Evolutionary conservation across 2,888 invertebrate genomes (phyloP).

Genomic region (Rotaria socialis): DNA sequence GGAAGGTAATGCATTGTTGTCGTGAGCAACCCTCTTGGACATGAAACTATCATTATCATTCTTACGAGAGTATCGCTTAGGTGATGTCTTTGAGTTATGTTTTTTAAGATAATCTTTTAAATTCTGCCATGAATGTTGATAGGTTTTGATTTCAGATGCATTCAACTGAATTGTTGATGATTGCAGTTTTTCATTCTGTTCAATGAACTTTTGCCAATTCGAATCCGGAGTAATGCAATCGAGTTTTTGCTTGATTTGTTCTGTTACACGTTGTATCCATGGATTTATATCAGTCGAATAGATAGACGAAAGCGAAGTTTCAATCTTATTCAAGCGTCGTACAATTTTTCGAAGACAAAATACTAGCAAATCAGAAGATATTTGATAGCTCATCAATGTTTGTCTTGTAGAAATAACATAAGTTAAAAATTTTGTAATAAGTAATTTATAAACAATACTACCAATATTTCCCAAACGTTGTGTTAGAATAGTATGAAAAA

Average conservation of each 20-base stretch:
- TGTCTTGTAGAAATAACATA: not conserved
- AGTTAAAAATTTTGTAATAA: not conserved
- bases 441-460: no score
- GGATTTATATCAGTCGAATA: not conserved
- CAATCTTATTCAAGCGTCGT: not conserved
- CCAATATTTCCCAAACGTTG: no score
- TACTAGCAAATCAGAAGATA: not conserved
- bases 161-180: not conserved
- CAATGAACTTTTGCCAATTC: not conserved
- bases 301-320: not conserved
- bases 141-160: not conserved
- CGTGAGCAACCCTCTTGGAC: not conserved
- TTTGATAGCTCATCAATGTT: no score
- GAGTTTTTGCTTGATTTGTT: not conserved
- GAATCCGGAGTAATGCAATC: not conserved
- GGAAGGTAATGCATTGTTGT: not conserved
- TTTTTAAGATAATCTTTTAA: not conserved
- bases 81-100: not conserved
- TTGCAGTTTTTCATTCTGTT: not conserved
- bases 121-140: not conserved
- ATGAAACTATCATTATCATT: not conserved
- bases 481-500: no score
- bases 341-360: not conserved
- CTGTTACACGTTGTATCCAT: not conserved
- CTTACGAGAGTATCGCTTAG: not conserved